Evolutionary conservation across 2,888 invertebrate species (phyloP).

Genomic region (Cephus pygmeus): DNA sequence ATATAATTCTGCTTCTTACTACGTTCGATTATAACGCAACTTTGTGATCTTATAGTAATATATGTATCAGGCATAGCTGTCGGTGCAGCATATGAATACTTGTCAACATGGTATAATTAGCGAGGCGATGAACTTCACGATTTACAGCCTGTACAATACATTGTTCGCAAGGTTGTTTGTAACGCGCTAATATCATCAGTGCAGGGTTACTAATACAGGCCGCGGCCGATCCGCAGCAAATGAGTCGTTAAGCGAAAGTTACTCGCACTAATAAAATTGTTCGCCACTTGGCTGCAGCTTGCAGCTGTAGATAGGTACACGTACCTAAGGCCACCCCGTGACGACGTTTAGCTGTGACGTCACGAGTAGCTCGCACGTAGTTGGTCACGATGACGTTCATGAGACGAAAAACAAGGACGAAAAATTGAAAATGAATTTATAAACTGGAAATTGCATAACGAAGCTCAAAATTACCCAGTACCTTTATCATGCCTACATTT

Average conservation of each 20-base stretch:
- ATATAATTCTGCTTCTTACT: too few relatives aligned
- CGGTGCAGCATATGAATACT: background rate
- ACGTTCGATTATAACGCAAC: background rate
- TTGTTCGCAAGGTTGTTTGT: background rate
- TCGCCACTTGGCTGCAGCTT: slow-evolving; percentile 1
- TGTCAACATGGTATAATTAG: background rate
- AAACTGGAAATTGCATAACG: background rate
- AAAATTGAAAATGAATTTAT: background rate
- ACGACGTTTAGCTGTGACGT: background rate
- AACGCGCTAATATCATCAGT: background rate
- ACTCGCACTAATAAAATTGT: slow-evolving; percentile 8
- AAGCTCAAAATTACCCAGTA: background rate
- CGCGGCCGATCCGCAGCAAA: background rate
- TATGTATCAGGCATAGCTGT: background rate
- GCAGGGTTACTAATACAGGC: background rate
- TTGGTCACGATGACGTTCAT: background rate
- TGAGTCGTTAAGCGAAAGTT: slow-evolving; percentile 7
- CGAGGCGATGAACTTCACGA: background rate
- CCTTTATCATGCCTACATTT: background rate
- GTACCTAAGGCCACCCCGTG: background rate
- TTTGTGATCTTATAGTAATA: background rate
- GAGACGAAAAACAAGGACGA: background rate
- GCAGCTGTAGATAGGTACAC: background rate
- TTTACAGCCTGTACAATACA: background rate
- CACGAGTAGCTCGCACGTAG: background rate